A percentile compares a stretch with the other conserved stretches of the same genome.
Conservation (phyloP, 2,797 vertebrate genomes). For the Intellagama lesueurii region DNA sequence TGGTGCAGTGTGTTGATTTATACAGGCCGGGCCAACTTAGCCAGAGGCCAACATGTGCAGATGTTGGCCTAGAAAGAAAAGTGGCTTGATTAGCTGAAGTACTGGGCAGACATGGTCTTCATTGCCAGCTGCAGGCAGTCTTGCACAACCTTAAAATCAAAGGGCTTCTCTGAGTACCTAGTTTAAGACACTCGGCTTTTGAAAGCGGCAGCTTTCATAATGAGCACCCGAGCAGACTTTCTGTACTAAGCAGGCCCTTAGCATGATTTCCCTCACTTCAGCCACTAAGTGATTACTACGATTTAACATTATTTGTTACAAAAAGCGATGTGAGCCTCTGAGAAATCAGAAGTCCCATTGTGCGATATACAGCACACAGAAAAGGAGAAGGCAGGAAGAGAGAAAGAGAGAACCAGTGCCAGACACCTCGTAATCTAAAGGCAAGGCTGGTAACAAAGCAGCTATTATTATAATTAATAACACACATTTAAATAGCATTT, state of each 20-base stretch:
- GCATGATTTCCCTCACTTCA: background rate
- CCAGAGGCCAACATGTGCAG: too few relatives aligned
- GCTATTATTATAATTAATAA: background rate
- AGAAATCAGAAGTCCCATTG: conserved; percentile 7
- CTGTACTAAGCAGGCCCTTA: conserved; percentile 26
- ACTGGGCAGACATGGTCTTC: conserved; percentile 30
- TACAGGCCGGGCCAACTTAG: too few relatives aligned
- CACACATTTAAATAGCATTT: background rate
- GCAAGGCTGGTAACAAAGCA: background rate
- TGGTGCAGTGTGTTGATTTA: too few relatives aligned
- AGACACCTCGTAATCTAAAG: conserved; percentile 1
- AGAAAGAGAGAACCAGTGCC: background rate
- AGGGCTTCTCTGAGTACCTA: conserved; percentile 23
- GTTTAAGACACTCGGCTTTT: conserved; percentile 1
- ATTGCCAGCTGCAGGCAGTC: conserved; percentile 14
- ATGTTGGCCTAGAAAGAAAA: conserved; percentile 17
- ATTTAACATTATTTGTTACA: conserved; percentile 38
- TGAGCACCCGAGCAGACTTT: conserved; percentile 21
- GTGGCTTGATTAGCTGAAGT: conserved; percentile 20
- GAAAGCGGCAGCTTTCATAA: conserved; percentile 17
- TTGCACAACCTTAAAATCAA: conserved; percentile 24
- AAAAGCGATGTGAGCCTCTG: background rate
- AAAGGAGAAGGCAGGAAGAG: background rate
- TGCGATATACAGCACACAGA: background rate
- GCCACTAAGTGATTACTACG: conserved; percentile 9